These are phyloP conservation scores for Chrysodeixis includens DNA, from an alignment of 2,888 invertebrate species.

Conservation along the genomic window DNA sequence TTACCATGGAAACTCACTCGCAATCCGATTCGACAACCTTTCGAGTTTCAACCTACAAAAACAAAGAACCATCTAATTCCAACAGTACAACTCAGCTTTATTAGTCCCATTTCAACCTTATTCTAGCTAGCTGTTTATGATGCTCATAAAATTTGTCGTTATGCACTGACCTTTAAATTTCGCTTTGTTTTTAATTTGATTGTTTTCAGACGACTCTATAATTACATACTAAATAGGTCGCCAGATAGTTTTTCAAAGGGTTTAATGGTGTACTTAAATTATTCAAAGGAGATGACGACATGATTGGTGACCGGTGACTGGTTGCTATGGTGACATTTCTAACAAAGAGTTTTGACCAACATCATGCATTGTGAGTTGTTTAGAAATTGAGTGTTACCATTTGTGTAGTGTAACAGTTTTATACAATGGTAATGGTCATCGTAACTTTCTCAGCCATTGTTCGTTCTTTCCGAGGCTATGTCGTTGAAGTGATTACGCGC, in stretches of 20 bases:
- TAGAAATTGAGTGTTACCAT: slow-evolving; percentile 13
- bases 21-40: slow-evolving; percentile 46
- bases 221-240: slow-evolving; percentile 25
- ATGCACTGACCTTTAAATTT: slow-evolving; percentile 43
- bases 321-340: background rate
- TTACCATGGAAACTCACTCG: slow-evolving; percentile 65
- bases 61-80: slow-evolving; percentile 39
- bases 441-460: slow-evolving; percentile 74
- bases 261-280: slow-evolving; percentile 6
- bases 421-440: slow-evolving; percentile 59
- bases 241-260: slow-evolving; percentile 19
- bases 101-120: slow-evolving; percentile 22
- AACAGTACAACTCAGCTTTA: slow-evolving; percentile 32
- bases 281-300: slow-evolving; percentile 1
- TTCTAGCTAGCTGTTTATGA: slow-evolving; percentile 15
- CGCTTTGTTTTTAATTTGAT: slow-evolving; percentile 33
- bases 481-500: slow-evolving; percentile 68
- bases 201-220: slow-evolving; percentile 12
- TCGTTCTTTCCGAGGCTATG: slow-evolving; percentile 62
- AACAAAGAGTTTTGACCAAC: slow-evolving; percentile 8
- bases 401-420: slow-evolving; percentile 40
- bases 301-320: background rate
- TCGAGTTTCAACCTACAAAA: slow-evolving; percentile 10
- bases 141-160: slow-evolving; percentile 39
- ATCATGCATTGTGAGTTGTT: slow-evolving; percentile 23